Evolutionary conservation across 2,113 vertebrate genomes (phyloP).

Genomic region (Istiophorus platypterus): DNA sequence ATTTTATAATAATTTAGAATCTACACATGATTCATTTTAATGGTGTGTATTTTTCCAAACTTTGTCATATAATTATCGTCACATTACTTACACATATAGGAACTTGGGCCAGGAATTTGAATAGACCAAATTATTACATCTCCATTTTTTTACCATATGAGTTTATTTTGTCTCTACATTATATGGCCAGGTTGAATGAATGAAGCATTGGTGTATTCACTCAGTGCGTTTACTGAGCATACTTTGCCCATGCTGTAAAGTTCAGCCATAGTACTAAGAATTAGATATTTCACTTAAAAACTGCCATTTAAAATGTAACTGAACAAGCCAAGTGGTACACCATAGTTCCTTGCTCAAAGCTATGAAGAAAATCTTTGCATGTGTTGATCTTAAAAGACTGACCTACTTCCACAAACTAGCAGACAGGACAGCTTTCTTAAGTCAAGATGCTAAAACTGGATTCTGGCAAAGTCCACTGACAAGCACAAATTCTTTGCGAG

Average conservation of each 20-base stretch:
- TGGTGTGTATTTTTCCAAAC: too few species aligned
- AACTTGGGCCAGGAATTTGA: background rate
- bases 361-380: conserved; percentile 34
- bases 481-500: conserved; percentile 30
- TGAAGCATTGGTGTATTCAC: background rate
- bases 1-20: too few species aligned
- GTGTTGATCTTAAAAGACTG: conserved; percentile 58
- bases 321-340: conserved; percentile 23
- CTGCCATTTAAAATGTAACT: conserved; percentile 26
- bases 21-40: too few species aligned
- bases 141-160: background rate
- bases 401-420: conserved; percentile 62
- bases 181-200: background rate
- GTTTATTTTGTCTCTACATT: conserved; percentile 1
- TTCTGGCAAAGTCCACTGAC: conserved; percentile 47
- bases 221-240: background rate
- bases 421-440: conserved; percentile 51
- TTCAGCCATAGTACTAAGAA: background rate
- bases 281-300: conserved; percentile 6
- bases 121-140: background rate
- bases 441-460: conserved; percentile 41
- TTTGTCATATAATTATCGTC: too few species aligned
- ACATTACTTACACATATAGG: too few species aligned
- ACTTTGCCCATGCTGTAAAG: background rate
- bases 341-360: conserved; percentile 29